A percentile compares a stretch with the other conserved stretches of the same genome.
phyloP scores from a whole-genome alignment of 2,888 invertebrate species.

The Oscheius sp. region DNA sequence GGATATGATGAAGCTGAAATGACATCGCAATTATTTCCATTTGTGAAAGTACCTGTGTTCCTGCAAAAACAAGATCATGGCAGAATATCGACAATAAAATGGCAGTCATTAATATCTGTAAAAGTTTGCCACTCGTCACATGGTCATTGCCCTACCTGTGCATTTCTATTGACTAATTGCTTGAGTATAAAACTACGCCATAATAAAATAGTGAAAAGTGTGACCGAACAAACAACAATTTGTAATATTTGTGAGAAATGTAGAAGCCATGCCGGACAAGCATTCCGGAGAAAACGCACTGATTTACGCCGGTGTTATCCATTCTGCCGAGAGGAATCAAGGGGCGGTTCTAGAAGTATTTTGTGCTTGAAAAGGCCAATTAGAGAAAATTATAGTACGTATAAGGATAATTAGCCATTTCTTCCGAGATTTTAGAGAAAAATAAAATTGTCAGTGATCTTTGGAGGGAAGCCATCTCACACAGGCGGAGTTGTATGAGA shows the following conservation, averaged over 20 bases:
- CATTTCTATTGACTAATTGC: slow-evolving; percentile 13
- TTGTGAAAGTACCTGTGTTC: slow-evolving; percentile 10
- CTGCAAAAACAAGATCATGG: slow-evolving; percentile 10
- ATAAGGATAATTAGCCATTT: no score
- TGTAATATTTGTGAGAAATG: slow-evolving; percentile 1
- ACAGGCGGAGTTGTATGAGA: no score
- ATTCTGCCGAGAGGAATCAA: no score
- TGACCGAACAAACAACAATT: background rate
- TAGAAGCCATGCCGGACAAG: background rate
- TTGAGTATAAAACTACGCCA: slow-evolving; percentile 3
- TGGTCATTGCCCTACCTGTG: background rate
- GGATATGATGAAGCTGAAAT: slow-evolving; percentile 11
- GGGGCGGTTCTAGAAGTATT: no score
- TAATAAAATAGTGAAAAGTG: background rate
- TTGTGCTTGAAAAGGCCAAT: no score
- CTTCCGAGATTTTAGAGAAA: no score
- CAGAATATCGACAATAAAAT: slow-evolving; percentile 4
- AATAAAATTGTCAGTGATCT: no score
- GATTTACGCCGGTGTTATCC: background rate
- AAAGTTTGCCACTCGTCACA: background rate
- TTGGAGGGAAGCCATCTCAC: no score
- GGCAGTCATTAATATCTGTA: slow-evolving; percentile 3
- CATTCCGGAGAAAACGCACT: background rate
- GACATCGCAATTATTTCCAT: background rate
- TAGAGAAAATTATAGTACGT: no score